Base-by-base conservation (phyloP, 2,888 invertebrate species). In the Aricia artaxerxes region DNA sequence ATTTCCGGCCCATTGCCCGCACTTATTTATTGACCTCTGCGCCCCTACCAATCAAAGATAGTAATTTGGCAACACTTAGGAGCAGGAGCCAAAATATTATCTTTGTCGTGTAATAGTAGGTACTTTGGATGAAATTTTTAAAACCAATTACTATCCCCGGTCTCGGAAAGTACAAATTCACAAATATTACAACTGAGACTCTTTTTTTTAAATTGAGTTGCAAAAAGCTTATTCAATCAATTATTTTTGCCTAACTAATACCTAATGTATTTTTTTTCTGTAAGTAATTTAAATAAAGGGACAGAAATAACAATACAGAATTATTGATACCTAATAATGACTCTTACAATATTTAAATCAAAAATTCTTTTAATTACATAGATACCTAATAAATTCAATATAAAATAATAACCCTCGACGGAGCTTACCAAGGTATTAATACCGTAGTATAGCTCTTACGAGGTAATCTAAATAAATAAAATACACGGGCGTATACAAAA, bases 1-100 rank as follows among this genome's bases (percentile, higher is more conserved):
- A 76, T 35, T 76, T 57, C 76, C 76, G 76, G 35, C 53, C 35
- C 76, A 76, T 76, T 76, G 76, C 31, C 69, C 69, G 69, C 69
- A 35, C 24, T 69, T 69, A 69, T 69, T 69, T 69, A 69, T 69
- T 69, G 69, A 69, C 69, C 69, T 38, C 35, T 24, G 24, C 6
- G 24, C 61, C 24, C 61, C 31, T 11, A 3, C 31, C 16, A 57
- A 57, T 57, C 57, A 57, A 57, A 57, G 57, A 57, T 57, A 57
- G 57, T 57, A 16, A 57, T 57, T 57, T 57, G 57, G 57, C 13
- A 57, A 13, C 16, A 16, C 13, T 16, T 16, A 57, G 57, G 4
- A 16, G 4, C 4, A 57, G 11, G 4, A 16, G 57, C 24, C 24
- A 61, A 61, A 60, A 1, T 31, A 69, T 11, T 69, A 69, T 69